Conservation (phyloP, 2,888 invertebrate species). For the Lepidocyrtinus sp. region DNA sequence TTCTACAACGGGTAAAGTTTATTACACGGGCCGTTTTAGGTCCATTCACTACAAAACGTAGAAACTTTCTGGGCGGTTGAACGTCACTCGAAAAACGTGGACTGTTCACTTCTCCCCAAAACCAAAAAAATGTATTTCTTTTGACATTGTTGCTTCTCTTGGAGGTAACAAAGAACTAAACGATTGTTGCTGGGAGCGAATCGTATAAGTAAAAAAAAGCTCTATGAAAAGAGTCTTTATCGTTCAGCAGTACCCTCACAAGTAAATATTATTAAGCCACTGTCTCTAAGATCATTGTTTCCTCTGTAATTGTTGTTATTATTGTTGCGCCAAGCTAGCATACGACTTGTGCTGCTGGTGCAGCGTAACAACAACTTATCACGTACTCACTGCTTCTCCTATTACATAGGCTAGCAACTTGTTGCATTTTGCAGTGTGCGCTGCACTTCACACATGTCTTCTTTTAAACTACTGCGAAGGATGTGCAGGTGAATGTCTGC, state of each 20-base stretch:
- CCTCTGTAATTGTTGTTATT: slow-evolving; percentile 30
- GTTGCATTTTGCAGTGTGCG: background rate
- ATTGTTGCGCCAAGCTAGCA: background rate
- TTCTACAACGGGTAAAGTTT: background rate
- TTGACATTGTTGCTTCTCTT: slow-evolving; percentile 59
- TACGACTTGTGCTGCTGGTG: background rate
- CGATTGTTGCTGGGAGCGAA: slow-evolving; percentile 52
- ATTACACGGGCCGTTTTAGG: slow-evolving; percentile 1
- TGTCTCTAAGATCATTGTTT: background rate
- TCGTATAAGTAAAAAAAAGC: slow-evolving; percentile 35
- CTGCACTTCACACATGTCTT: background rate
- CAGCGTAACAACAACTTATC: background rate
- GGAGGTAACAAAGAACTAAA: slow-evolving; percentile 54
- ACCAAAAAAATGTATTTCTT: background rate
- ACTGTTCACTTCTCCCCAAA: background rate
- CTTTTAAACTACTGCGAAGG: background rate
- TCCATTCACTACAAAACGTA: slow-evolving; percentile 6
- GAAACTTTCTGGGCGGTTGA: no score
- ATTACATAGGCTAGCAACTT: background rate
- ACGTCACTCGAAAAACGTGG: background rate
- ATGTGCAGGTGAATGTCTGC: background rate
- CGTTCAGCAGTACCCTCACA: slow-evolving; percentile 36
- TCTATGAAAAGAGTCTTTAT: slow-evolving; percentile 18
- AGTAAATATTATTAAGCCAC: slow-evolving; percentile 30
- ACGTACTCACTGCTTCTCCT: background rate